Evolutionary conservation across 2,797 vertebrate species (phyloP).

Genomic region (Eutrigla gurnardus): DNA sequence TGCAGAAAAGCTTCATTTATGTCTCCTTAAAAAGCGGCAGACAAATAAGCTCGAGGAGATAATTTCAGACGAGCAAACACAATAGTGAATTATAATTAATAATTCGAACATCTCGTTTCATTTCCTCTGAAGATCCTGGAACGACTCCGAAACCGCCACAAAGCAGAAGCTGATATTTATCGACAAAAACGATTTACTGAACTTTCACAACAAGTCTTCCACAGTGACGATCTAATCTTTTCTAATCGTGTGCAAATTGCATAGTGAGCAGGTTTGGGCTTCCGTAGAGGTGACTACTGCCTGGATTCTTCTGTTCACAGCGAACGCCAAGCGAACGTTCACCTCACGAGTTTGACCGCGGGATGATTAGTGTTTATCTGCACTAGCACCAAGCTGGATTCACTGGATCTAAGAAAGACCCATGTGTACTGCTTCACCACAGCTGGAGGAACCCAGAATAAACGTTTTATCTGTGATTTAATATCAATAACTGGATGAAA

Average conservation of each 20-base stretch:
- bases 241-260: constrained; percentile 62
- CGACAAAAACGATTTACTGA: constrained; percentile 60
- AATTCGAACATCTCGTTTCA: constrained; percentile 26
- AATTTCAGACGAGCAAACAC: constrained; percentile 43
- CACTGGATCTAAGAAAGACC: too few relatives aligned
- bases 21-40: constrained; percentile 47
- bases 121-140: constrained; percentile 33
- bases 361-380: too few relatives aligned
- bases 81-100: constrained; percentile 57
- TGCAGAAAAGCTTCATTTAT: constrained; percentile 11
- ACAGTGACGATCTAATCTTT: constrained; percentile 49
- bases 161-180: constrained; percentile 50
- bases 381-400: too few relatives aligned
- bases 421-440: too few relatives aligned
- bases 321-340: too few relatives aligned
- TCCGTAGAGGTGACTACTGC: constrained; percentile 25
- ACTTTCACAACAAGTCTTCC: constrained; percentile 55
- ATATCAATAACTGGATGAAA: too few relatives aligned
- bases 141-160: not conserved
- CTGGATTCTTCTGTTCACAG: not conserved
- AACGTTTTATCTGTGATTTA: too few relatives aligned
- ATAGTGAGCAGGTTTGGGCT: constrained; percentile 64
- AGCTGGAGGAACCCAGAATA: too few relatives aligned
- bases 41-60: constrained; percentile 56
- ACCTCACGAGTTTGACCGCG: too few relatives aligned